Evolutionary conservation across 2,797 vertebrate genomes (phyloP).

Genomic region (Chromis chromis): DNA sequence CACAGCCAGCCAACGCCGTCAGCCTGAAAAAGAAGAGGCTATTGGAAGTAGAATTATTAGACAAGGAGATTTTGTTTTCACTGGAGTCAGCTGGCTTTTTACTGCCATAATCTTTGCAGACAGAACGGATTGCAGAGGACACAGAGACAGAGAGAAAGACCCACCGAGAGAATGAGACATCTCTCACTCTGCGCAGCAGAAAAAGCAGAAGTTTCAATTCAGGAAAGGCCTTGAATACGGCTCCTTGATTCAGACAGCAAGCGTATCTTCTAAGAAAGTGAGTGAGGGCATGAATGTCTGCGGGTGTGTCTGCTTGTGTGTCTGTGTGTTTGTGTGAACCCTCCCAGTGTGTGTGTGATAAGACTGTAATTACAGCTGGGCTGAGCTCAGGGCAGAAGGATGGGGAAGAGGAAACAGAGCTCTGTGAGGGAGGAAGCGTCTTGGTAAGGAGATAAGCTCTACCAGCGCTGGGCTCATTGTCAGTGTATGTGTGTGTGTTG

Average conservation of each 20-base stretch:
- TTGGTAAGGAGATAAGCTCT: conserved; percentile 84
- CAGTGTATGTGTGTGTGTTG: conserved; percentile 50
- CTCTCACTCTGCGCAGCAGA: conserved; percentile 30
- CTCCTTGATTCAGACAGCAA: conserved; percentile 65
- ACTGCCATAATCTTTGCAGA: conserved; percentile 57
- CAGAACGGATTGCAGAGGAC: conserved; percentile 42
- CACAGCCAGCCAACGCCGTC: conserved; percentile 11
- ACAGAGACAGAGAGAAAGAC: conserved; percentile 43
- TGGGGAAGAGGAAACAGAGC: conserved; percentile 82
- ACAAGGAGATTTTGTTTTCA: conserved; percentile 63
- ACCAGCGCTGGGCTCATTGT: conserved; percentile 79
- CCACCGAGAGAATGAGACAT: conserved; percentile 54
- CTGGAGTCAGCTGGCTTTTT: conserved; percentile 50
- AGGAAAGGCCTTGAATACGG: conserved; percentile 62
- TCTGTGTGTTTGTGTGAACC: conserved; percentile 62
- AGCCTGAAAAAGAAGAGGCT: conserved; percentile 50
- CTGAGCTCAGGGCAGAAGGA: conserved; percentile 80
- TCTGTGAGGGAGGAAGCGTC: conserved; percentile 81
- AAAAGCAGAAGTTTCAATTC: conserved; percentile 75
- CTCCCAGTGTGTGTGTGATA: conserved; percentile 77
- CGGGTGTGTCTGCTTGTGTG: conserved; percentile 43
- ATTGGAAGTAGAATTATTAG: conserved; percentile 61
- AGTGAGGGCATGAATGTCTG: conserved; percentile 63
- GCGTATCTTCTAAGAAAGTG: conserved; percentile 59
- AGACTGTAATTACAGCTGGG: conserved; percentile 84